These are phyloP conservation scores for Tachuris rubrigastra DNA, from an alignment of 2,113 vertebrate species.

Conservation along the genomic window DNA sequence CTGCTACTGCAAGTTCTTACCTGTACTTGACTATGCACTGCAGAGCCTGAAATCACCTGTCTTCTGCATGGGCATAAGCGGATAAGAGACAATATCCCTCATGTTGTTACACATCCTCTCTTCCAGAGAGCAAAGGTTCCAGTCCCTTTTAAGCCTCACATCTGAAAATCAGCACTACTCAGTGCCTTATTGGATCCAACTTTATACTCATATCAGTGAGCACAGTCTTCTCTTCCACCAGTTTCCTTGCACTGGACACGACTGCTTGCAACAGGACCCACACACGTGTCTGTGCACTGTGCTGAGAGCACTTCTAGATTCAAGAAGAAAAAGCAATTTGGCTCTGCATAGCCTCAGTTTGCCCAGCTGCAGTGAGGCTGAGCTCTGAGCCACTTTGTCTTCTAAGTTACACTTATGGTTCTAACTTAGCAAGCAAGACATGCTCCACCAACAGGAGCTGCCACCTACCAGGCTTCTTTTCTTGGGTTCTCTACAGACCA, in stretches of 20 bases:
- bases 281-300: rapidly evolving
- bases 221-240: neutral
- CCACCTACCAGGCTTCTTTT: neutral
- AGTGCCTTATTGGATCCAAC: neutral
- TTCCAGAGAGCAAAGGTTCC: neutral
- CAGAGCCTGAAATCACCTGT: neutral
- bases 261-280: neutral
- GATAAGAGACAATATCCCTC: neutral
- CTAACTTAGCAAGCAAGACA: neutral
- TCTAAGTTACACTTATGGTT: neutral
- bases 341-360: neutral
- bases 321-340: neutral
- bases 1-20: neutral
- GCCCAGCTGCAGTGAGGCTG: neutral
- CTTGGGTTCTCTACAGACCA: neutral
- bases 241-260: neutral
- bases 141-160: neutral
- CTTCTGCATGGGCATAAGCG: neutral
- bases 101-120: neutral
- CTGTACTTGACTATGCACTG: neutral
- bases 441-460: neutral
- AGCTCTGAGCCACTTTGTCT: neutral
- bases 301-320: neutral
- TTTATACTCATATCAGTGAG: neutral
- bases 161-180: neutral